Conservation (phyloP, 2,888 invertebrate genomes). For the Drosophila mayaguana region DNA sequence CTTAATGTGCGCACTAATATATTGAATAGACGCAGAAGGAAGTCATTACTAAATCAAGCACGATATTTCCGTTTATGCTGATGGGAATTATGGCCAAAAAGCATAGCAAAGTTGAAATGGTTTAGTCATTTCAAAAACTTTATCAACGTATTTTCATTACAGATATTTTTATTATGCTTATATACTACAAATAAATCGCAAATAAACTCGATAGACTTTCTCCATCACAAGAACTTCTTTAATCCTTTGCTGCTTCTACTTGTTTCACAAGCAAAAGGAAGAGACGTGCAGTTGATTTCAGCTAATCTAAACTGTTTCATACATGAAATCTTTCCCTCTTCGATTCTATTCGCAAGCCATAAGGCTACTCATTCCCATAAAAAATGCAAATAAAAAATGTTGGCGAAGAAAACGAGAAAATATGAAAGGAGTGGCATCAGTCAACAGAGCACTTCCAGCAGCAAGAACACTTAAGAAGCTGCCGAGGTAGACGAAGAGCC, state of each 20-base stretch:
- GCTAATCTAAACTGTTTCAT: not conserved
- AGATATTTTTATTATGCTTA: no score
- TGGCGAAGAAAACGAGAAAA: constrained; percentile 14
- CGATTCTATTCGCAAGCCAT: not conserved
- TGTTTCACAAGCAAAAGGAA: not conserved
- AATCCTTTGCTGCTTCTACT: not conserved
- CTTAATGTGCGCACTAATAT: not conserved
- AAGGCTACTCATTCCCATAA: constrained; percentile 42
- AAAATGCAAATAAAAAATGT: constrained; percentile 68
- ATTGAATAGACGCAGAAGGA: not conserved
- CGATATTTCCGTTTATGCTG: not conserved
- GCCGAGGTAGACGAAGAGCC: not conserved
- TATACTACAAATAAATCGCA: no score
- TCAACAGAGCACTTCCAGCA: constrained; percentile 28
- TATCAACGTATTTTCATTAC: no score
- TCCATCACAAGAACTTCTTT: no score
- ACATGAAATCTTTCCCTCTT: not conserved
- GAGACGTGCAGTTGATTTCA: not conserved
- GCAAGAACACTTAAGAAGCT: not conserved
- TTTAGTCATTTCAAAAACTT: not conserved
- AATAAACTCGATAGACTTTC: no score
- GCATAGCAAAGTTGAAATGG: not conserved
- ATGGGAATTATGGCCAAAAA: not conserved
- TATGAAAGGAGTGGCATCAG: constrained; percentile 42
- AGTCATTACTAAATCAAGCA: not conserved